Conservation (phyloP, 1,140 invertebrate species). For the Pseudoatta argentina region DNA sequence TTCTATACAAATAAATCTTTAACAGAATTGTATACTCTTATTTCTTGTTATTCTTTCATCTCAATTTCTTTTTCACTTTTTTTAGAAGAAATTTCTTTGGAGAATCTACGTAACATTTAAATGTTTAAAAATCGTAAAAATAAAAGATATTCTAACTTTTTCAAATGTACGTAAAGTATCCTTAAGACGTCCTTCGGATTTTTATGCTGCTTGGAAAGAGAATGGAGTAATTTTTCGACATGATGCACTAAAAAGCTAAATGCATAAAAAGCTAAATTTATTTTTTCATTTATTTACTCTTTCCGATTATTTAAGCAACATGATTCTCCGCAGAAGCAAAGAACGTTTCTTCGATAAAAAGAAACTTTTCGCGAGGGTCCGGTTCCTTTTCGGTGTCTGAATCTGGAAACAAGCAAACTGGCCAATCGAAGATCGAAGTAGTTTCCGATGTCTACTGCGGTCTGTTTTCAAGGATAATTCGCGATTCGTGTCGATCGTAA, state of each 20-base stretch:
- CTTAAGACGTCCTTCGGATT: not conserved
- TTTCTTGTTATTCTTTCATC: not conserved
- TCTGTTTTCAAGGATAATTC: conserved; percentile 82
- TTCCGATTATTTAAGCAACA: not conserved
- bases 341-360: conserved; percentile 33
- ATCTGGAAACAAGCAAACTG: conserved; percentile 63
- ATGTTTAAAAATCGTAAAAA: not conserved
- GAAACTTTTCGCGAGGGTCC: conserved; percentile 41
- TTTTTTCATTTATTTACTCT: not conserved
- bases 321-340: conserved; percentile 17
- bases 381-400: conserved; percentile 52
- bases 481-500: conserved; percentile 85
- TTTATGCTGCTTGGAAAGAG: not conserved
- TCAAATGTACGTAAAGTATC: not conserved
- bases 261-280: conserved; percentile 28
- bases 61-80: not conserved
- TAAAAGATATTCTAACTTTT: not conserved
- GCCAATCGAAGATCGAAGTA: conserved; percentile 82
- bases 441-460: conserved; percentile 80
- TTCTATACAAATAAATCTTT: not conserved
- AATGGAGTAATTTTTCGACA: conserved; percentile 4
- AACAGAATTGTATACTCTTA: not conserved
- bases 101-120: not conserved
- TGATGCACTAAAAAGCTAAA: not conserved
- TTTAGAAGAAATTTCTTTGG: not conserved